Evolutionary conservation across 1,140 invertebrate genomes (phyloP), one percentile per base, ranked within the genome.

Genomic region (Antheraea mylitta): DNA sequence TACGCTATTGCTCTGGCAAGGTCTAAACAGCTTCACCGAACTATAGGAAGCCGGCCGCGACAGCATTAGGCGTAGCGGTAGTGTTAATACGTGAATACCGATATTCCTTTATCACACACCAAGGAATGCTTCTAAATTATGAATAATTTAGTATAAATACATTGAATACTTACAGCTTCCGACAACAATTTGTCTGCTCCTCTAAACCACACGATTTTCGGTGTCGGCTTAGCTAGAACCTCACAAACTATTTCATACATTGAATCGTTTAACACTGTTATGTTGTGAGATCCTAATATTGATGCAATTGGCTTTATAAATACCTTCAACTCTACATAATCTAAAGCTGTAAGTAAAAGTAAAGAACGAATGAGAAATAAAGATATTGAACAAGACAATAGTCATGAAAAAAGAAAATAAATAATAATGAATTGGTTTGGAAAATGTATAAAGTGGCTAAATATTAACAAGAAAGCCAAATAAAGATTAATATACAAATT

Each of bases 151-250:
- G 1, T 16, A 53, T 2, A 30, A 53, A 53, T 38, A 38, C 36
- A n/a, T 4, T n/a, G 7, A 48, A 72, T 58, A 78, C 81, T 84
- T 69, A 90, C 87, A 58, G 67, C 73, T 63, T 81, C 73, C 61
- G 81, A 75, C 9, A 87, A 72, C 45, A 84, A 81, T 6, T 61
- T 45, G 38, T 85, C 86, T 11, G 80, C 82, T 36, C 85, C 86
- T 37, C 70, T 77, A 16, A 81, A 82, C 88, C 88, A 90, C 5
- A 86, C 11, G 3, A 90, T 78, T 10, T 79, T 71, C 0, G 88
- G 86, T 7, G 61, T 10, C 0, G 88, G 88, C 59, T 80, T 84
- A 8, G 85, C 86, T 0, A 60, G 13, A 19, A 87, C 79, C 0
- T 70, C 62, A 59, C 86, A 90, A 8, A 58, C 73, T 7, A 88